A percentile compares a stretch with the other conserved stretches of the same genome.
phyloP scores from a whole-genome alignment of 2,113 vertebrate species.

The Phylloscopus trochiloides region DNA sequence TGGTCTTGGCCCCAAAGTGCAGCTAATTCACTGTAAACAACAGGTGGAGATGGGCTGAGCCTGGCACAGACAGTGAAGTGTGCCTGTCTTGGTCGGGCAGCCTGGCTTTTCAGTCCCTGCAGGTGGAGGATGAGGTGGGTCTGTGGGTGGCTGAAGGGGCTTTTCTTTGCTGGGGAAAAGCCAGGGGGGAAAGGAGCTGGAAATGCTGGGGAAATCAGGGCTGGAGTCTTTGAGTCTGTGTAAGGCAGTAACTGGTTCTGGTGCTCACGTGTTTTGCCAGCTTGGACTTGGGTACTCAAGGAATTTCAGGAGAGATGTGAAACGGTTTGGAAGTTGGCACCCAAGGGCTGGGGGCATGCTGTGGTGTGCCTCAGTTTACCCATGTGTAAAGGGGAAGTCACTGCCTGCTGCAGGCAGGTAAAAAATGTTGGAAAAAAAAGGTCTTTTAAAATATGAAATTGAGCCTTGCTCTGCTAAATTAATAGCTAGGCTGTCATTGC shows the following conservation, averaged over 20 bases:
- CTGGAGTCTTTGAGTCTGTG: accelerated
- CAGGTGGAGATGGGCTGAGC: background rate
- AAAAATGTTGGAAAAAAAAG: background rate
- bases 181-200: background rate
- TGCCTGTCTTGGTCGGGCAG: background rate
- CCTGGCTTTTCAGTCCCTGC: accelerated
- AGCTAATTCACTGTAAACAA: background rate
- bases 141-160: background rate
- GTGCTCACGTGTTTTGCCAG: accelerated
- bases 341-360: background rate
- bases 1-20: background rate
- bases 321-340: background rate
- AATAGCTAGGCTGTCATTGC: background rate
- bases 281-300: background rate
- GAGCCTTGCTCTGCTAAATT: background rate
- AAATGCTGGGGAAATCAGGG: background rate
- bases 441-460: background rate
- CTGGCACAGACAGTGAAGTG: accelerated
- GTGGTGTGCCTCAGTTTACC: background rate
- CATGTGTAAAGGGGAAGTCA: accelerated
- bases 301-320: background rate
- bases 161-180: background rate
- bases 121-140: background rate
- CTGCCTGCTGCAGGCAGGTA: background rate
- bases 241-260: background rate